Evolutionary conservation across 2,797 vertebrate genomes (phyloP), one percentile per base, ranked within the genome.

Genomic region (Rhinichthys osculus): DNA sequence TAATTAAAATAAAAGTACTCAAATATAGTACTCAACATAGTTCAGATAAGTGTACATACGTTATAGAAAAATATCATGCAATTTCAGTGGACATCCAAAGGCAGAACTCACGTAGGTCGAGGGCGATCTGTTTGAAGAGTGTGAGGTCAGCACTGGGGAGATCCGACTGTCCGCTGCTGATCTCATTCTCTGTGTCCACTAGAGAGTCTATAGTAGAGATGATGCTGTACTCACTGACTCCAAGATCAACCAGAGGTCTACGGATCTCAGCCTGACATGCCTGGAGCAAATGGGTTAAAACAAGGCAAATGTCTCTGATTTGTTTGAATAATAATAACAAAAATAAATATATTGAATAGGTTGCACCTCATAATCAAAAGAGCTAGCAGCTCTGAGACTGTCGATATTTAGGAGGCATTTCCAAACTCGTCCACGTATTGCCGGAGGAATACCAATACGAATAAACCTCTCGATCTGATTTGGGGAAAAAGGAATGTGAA

Each of bases 221-320:
- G 88, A 95, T 93, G 33, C 94, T 91, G 7, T 95, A 95, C 84
- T 96, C 95, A 62, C 94, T 95, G 77, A 95, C 91, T 5, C 94
- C 94, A 35, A 95, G 86, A 83, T 95, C 94, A 76, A 94, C 93
- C 38, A 95, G 89, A 14, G 92, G 93, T 8, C 88, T 91, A 33
- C 94, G 90, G 54, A 96, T 92, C 76, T 95, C 94, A 27, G 84
- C 82, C 89, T 95, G 86, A 64, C 94, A 96, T 2, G 50, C 93
- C 95, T 96, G 88, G 62, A 5, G 69, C 33, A 69, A 74, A 14
- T 7, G 21, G 27, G 21, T 85, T 27, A 72, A 72, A 50, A 11
- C 14, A 9, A 78, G 13, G 19, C 4, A n/a, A 69, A 52, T 27
- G 59, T 27, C 57, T 13, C n/a, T 27, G 59, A 62, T 27, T 27